Evolutionary conservation across 1,140 invertebrate species (phyloP), one percentile per base, ranked within the genome.

Genomic region (Bathynomus jamesi): DNA sequence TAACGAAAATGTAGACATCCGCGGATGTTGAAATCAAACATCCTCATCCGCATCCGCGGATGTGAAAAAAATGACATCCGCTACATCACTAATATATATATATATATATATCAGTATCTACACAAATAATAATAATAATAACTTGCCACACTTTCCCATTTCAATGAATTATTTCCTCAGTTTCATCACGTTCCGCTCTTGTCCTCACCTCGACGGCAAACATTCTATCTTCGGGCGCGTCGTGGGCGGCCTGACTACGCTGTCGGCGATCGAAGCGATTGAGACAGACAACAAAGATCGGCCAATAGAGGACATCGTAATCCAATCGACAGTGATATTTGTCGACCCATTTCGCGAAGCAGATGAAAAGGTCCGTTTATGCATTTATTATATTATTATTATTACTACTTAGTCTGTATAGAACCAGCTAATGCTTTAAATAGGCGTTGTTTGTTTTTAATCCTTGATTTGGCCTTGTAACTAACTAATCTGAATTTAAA

Each of bases 101-200:
- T n/a, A n/a, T n/a, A n/a, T n/a, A n/a, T n/a, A n/a, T n/a, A n/a
- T n/a, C n/a, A n/a, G n/a, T n/a, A n/a, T n/a, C n/a, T n/a, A n/a
- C n/a, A n/a, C n/a, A n/a, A n/a, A n/a, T n/a, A n/a, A n/a, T n/a
- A n/a, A n/a, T n/a, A n/a, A n/a, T n/a, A n/a, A n/a, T n/a, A n/a
- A n/a, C n/a, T n/a, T n/a, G n/a, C n/a, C n/a, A n/a, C n/a, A n/a
- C n/a, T n/a, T n/a, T n/a, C n/a, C n/a, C n/a, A n/a, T n/a, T n/a
- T n/a, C n/a, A n/a, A n/a, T n/a, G n/a, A n/a, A n/a, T n/a, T n/a
- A n/a, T 29, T 24, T 66, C 87, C 87, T 28, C 80, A 98, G 95
- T 83, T 99, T 98, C 80, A 95, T 99, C 73, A 98, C 96, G n/a
- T 99, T 91, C 80, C 88, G 96, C 27, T 97, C 96, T 0, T 98